Evolutionary conservation across 2,888 invertebrate species (phyloP).

Genomic region (Keiferia lycopersicella): DNA sequence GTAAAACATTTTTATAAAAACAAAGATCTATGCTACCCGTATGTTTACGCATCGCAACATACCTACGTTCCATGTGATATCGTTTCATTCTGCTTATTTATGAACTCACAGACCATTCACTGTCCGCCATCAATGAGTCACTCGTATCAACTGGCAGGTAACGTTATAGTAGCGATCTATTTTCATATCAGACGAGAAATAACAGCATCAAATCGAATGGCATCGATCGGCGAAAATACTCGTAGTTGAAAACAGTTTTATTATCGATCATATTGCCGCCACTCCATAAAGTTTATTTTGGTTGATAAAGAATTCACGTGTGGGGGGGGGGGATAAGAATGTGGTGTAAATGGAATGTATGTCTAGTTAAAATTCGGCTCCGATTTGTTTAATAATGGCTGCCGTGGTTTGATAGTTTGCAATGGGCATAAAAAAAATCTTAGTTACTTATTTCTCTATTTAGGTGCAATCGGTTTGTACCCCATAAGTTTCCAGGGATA

Average conservation of each 20-base stretch:
- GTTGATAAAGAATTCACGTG: constrained; percentile 13
- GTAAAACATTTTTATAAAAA: not conserved
- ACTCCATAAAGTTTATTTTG: constrained; percentile 23
- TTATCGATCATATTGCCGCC: constrained; percentile 23
- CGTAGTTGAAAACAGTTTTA: constrained; percentile 25
- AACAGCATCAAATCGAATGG: not conserved
- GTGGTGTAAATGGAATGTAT: not conserved
- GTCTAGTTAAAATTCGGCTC: not conserved
- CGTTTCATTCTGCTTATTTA: constrained; percentile 22
- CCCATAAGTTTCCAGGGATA: too few relatives aligned
- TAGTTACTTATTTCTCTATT: too few relatives aligned
- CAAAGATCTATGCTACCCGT: not conserved
- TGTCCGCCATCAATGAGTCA: constrained; percentile 25
- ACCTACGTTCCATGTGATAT: not conserved
- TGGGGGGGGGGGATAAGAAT: not conserved
- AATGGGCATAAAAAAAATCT: too few relatives aligned
- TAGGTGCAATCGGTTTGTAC: too few relatives aligned
- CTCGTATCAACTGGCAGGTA: constrained; percentile 18
- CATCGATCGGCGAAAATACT: constrained; percentile 16
- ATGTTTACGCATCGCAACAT: not conserved
- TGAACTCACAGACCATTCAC: constrained; percentile 26
- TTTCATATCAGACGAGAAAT: constrained; percentile 18
- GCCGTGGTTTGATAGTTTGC: too few relatives aligned
- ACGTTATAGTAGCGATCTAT: constrained; percentile 10
- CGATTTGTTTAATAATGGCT: not conserved